These are phyloP conservation scores for Paraescarpia echinospica DNA, from an alignment of 1,140 invertebrate genomes.

Conservation along the genomic window DNA sequence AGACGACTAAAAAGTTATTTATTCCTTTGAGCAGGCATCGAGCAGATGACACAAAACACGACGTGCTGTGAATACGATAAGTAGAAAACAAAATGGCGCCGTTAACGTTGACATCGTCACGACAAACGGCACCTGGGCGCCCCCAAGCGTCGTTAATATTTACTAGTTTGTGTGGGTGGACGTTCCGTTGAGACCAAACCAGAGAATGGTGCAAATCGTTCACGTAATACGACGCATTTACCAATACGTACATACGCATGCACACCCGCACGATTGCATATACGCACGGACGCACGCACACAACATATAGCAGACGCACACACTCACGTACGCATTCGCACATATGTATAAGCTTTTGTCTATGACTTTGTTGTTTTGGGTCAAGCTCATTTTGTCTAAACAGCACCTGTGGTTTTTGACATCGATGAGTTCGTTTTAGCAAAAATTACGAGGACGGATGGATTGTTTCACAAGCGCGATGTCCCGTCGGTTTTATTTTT, in stretches of 20 bases:
- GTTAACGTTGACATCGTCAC: neutral
- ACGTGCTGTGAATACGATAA: neutral
- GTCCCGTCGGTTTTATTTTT: neutral
- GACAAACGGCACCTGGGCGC: neutral
- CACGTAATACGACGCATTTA: neutral
- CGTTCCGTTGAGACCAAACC: too few relatives aligned
- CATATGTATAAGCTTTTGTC: neutral
- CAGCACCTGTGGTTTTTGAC: neutral
- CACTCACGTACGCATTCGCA: neutral
- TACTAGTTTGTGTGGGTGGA: neutral
- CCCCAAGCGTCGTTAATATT: neutral
- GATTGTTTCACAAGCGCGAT: neutral
- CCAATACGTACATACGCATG: too few relatives aligned
- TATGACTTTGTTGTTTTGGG: neutral
- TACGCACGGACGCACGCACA: neutral
- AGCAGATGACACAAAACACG: neutral
- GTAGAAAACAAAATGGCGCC: neutral
- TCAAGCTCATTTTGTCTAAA: neutral
- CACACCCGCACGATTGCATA: neutral
- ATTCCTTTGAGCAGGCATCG: neutral
- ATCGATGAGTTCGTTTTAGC: neutral
- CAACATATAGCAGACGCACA: neutral
- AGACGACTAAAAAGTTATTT: neutral
- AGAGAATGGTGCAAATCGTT: neutral
- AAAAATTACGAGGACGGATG: neutral